phyloP scores from a whole-genome alignment of 2,888 invertebrate species.

The Panorpa germanica region DNA sequence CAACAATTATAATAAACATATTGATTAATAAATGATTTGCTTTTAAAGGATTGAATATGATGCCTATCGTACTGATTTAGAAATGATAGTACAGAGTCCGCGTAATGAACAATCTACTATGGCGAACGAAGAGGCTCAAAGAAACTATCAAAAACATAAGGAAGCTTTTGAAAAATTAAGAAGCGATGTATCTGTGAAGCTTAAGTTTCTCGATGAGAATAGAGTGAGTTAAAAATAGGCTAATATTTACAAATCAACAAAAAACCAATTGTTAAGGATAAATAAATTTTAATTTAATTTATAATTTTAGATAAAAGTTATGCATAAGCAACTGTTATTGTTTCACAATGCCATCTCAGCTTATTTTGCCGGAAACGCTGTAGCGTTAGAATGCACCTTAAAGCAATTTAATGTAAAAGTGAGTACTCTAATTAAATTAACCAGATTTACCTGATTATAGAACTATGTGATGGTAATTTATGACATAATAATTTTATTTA shows the following conservation, averaged over 20 bases:
- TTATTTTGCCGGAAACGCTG: conserved; percentile 92
- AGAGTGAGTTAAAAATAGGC: conserved; percentile 37
- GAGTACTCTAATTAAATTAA: too few relatives aligned
- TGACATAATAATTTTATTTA: conserved; percentile 9
- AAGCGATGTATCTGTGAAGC: conserved; percentile 85
- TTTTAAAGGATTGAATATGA: conserved; percentile 78
- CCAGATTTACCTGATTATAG: too few relatives aligned
- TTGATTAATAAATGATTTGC: conserved; percentile 8
- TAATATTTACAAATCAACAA: not conserved
- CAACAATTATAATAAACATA: not conserved
- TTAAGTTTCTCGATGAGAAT: conserved; percentile 94
- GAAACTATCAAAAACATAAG: conserved; percentile 68
- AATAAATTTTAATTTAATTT: conserved; percentile 6
- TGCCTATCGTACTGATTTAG: conserved; percentile 90
- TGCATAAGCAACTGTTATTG: conserved; percentile 91
- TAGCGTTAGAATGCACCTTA: conserved; percentile 79
- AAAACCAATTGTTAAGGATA: not conserved
- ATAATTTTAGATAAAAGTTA: conserved; percentile 76
- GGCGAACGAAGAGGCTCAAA: conserved; percentile 60
- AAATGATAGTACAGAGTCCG: conserved; percentile 50
- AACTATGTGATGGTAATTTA: too few relatives aligned
- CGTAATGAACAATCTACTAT: conserved; percentile 7
- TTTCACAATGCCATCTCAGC: conserved; percentile 95
- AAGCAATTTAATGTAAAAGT: conserved; percentile 91
- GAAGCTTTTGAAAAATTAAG: conserved; percentile 82